Evolutionary conservation across 1,140 invertebrate genomes (phyloP).

Genomic region (Drosophila arizonae): DNA sequence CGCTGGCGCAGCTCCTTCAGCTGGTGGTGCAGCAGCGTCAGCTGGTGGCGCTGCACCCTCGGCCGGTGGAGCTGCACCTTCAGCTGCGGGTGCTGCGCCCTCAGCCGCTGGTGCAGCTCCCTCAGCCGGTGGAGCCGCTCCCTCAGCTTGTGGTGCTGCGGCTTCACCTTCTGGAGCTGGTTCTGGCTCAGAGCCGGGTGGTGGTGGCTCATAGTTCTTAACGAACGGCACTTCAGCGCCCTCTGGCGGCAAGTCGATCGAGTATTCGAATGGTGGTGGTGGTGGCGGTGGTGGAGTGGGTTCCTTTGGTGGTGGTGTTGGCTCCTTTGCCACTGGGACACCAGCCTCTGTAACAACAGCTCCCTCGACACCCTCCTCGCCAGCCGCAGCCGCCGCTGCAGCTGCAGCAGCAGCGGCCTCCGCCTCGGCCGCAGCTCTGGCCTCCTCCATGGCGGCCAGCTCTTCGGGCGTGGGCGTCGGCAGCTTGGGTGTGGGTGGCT

Average conservation of each 20-base stretch:
- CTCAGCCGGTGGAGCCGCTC: conserved; percentile 76
- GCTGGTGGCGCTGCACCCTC: conserved; percentile 72
- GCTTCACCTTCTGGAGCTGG: conserved; percentile 77
- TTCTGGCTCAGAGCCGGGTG: conserved; percentile 82
- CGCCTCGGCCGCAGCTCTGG: conserved; percentile 62
- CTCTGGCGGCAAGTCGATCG: conserved; percentile 82
- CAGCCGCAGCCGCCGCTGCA: conserved; percentile 51
- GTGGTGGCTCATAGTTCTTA: conserved; percentile 82
- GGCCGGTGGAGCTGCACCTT: conserved; percentile 70
- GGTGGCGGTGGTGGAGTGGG: conserved; percentile 82
- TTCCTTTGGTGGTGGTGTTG: conserved; percentile 73
- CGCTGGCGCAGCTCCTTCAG: conserved; percentile 74
- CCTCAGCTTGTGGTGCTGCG: conserved; percentile 67
- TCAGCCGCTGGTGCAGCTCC: conserved; percentile 60
- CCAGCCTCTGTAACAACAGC: conserved; percentile 50
- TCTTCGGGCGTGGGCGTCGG: conserved; percentile 79
- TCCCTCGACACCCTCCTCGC: conserved; percentile 69
- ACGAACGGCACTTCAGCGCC: conserved; percentile 82
- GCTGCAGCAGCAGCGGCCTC: conserved; percentile 71
- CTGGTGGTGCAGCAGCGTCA: conserved; percentile 55
- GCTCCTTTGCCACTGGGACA: conserved; percentile 48
- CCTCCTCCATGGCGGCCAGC: conserved; percentile 70
- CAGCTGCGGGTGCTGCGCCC: conserved; percentile 64
- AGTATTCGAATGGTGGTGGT: conserved; percentile 83
- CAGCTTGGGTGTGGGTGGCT: conserved; percentile 81